Percentiles rank a stretch among this genome's conserved stretches.
Evolutionary conservation across 1,140 invertebrate genomes (phyloP).

Genomic region (Hylaeus anthracinus): DNA sequence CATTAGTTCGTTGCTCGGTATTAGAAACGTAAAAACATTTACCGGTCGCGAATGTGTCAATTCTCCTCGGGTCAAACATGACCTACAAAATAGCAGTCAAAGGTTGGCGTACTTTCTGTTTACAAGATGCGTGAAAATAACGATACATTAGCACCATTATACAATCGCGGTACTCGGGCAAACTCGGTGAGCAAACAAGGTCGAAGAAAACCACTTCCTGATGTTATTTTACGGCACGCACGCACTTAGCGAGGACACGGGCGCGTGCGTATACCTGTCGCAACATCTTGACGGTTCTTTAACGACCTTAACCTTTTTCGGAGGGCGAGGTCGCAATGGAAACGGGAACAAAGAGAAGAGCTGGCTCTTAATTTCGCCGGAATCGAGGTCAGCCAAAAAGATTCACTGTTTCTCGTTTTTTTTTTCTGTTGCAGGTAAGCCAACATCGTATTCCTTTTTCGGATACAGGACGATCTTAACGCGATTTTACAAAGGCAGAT

Average conservation of each 20-base stretch:
- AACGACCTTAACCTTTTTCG: slow-evolving; percentile 73
- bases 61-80: too few species aligned
- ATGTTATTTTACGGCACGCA: slow-evolving; percentile 27
- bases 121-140: too few species aligned
- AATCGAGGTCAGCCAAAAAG: slow-evolving; percentile 2
- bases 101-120: too few species aligned
- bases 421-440: slow-evolving; percentile 75
- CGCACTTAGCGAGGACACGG: slow-evolving; percentile 12
- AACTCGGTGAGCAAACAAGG: not conserved
- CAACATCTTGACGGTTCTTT: slow-evolving; percentile 66
- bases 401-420: not conserved
- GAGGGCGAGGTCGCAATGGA: slow-evolving; percentile 43
- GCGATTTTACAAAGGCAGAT: too few species aligned
- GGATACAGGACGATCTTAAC: slow-evolving; percentile 32
- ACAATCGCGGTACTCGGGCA: too few species aligned
- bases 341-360: slow-evolving; percentile 30
- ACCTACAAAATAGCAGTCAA: too few species aligned
- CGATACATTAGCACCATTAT: too few species aligned
- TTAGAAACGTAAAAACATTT: too few species aligned
- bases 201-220: slow-evolving; percentile 9
- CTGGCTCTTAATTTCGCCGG: slow-evolving; percentile 58
- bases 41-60: too few species aligned
- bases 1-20: too few species aligned
- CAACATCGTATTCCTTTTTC: slow-evolving; percentile 24
- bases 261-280: slow-evolving; percentile 36